These are phyloP conservation scores for Phoeniculus purpureus DNA, from an alignment of 2,797 vertebrate species.

Conservation along the genomic window DNA sequence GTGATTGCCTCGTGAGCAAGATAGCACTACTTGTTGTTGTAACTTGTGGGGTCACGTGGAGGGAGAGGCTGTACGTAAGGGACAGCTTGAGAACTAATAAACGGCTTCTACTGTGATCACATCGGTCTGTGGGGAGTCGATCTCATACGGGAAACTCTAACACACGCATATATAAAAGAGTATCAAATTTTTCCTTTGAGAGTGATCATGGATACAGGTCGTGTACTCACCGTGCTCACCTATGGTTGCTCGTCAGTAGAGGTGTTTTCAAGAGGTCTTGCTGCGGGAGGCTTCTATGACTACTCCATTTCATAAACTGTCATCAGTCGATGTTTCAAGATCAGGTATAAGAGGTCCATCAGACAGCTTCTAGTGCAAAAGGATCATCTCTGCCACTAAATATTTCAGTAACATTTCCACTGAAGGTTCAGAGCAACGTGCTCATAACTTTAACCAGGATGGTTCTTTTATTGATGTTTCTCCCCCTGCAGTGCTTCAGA, in stretches of 20 bases:
- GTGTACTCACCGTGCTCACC: background rate
- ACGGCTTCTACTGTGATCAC: too few relatives aligned
- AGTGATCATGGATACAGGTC: background rate
- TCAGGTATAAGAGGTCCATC: background rate
- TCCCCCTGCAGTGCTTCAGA: background rate
- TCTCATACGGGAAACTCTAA: too few relatives aligned
- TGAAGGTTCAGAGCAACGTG: background rate
- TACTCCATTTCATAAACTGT: background rate
- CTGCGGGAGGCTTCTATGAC: background rate
- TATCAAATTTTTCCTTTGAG: background rate
- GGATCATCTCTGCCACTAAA: background rate
- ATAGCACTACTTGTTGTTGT: too few relatives aligned
- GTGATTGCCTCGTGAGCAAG: too few relatives aligned
- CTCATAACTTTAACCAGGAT: background rate
- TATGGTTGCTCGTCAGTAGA: background rate
- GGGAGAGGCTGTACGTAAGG: too few relatives aligned
- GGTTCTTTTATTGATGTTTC: background rate
- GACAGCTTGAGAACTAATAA: too few relatives aligned
- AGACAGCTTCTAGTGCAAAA: background rate
- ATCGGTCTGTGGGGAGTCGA: too few relatives aligned
- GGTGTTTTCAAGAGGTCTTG: background rate
- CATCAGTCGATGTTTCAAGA: background rate
- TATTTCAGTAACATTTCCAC: background rate
- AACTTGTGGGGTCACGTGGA: too few relatives aligned
- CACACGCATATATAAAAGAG: fast-evolving